Evolutionary conservation across 2,888 invertebrate genomes (phyloP).

Genomic region (Marronus borbonicus): DNA sequence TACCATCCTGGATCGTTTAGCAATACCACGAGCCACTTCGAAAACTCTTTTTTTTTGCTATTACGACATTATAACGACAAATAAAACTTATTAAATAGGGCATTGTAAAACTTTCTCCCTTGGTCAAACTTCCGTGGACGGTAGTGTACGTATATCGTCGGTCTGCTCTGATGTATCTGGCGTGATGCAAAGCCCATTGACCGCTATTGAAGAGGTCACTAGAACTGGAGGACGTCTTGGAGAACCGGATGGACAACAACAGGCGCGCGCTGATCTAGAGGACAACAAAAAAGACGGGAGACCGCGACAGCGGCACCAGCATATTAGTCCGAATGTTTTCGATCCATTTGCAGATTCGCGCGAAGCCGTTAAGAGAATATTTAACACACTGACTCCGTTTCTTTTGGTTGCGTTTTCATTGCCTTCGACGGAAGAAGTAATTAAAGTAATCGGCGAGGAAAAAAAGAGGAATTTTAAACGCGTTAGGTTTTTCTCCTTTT

Average conservation of each 20-base stretch:
- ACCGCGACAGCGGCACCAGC: constrained; percentile 14
- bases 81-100: no score
- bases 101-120: no score
- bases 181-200: constrained; percentile 37
- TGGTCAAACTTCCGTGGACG: no score
- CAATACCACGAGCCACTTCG: no score
- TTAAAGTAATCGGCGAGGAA: not conserved
- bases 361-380: constrained; percentile 33
- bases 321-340: constrained; percentile 33
- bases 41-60: no score
- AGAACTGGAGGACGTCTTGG: constrained; percentile 38
- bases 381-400: constrained; percentile 44
- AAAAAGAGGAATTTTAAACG: not conserved
- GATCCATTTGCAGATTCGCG: constrained; percentile 38
- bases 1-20: no score
- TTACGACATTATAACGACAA: no score
- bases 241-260: constrained; percentile 41
- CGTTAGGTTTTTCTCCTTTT: not conserved
- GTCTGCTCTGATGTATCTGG: constrained; percentile 20
- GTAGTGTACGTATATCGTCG: not conserved
- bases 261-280: constrained; percentile 9
- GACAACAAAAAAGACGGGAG: constrained; percentile 13
- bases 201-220: constrained; percentile 45
- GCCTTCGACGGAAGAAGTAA: not conserved
- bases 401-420: constrained; percentile 26